Conservation (phyloP, 1,140 invertebrate species). For the Diploscapter pachys region DNA sequence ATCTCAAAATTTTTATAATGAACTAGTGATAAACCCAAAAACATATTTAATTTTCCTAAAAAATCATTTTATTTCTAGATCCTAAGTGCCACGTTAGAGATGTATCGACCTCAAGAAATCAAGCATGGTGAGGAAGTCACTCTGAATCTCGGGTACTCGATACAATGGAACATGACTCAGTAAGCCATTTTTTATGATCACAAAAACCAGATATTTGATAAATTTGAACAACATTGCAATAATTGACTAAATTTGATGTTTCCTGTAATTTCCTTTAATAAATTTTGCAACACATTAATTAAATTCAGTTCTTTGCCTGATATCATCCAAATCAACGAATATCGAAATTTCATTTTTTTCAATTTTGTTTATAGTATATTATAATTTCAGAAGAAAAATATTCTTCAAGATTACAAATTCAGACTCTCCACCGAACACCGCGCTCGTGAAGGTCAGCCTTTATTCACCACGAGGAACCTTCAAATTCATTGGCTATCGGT, state of each 20-base stretch:
- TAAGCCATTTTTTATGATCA: neutral
- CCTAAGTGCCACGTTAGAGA: neutral
- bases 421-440: no score
- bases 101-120: conserved; percentile 8
- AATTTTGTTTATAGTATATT: neutral
- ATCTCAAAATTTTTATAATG: no score
- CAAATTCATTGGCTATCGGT: no score
- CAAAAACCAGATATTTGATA: neutral
- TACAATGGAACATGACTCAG: conserved; percentile 6
- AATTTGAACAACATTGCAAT: no score
- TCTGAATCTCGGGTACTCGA: conserved; percentile 3
- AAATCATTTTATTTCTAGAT: neutral
- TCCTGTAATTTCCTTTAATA: no score
- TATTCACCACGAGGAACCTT: no score
- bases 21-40: no score
- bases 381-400: no score
- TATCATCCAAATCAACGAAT: neutral
- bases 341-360: neutral
- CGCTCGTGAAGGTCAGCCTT: no score
- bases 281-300: neutral
- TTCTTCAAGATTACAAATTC: no score
- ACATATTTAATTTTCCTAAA: neutral
- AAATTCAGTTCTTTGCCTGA: neutral
- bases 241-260: no score
- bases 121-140: neutral